Evolutionary conservation across 2,888 invertebrate species (phyloP).

Genomic region (Hemithea aestivaria): DNA sequence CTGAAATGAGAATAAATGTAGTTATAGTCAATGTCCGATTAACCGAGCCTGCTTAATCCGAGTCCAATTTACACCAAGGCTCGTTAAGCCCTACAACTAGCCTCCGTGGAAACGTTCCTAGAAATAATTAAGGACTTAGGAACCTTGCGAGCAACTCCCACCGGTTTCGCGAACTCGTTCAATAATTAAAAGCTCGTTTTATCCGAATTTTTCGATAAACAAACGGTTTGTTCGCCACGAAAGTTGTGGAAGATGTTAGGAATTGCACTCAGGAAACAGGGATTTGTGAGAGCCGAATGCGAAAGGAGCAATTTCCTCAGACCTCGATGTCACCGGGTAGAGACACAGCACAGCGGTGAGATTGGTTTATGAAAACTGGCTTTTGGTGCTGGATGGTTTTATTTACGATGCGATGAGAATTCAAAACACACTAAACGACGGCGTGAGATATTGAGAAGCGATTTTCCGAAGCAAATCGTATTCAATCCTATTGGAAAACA

Average conservation of each 20-base stretch:
- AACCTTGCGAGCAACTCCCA: conserved; percentile 12
- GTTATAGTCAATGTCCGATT: conserved; percentile 16
- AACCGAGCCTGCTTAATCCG: conserved; percentile 14
- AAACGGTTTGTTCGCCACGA: conserved; percentile 2
- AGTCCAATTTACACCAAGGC: conserved; percentile 17
- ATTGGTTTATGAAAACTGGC: no score
- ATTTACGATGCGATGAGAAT: no score
- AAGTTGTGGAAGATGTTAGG: conserved; percentile 5
- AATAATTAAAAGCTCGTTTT: conserved; percentile 17
- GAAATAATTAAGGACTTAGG: conserved; percentile 15
- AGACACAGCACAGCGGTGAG: no score
- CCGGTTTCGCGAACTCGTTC: conserved; percentile 13
- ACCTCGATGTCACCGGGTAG: background rate
- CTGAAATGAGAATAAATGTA: conserved; percentile 12
- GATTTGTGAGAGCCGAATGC: conserved; percentile 1
- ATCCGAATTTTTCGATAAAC: conserved; percentile 15
- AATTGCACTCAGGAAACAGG: conserved; percentile 9
- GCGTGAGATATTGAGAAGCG: no score
- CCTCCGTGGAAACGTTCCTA: conserved; percentile 7
- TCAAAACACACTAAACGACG: no score
- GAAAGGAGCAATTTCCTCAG: conserved; percentile 2
- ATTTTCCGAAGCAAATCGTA: no score
- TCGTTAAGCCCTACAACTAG: conserved; percentile 12
- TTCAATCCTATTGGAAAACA: no score
- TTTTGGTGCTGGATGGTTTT: no score